Evolutionary conservation across 2,797 vertebrate genomes (phyloP).

Genomic region (Botia almorhae): DNA sequence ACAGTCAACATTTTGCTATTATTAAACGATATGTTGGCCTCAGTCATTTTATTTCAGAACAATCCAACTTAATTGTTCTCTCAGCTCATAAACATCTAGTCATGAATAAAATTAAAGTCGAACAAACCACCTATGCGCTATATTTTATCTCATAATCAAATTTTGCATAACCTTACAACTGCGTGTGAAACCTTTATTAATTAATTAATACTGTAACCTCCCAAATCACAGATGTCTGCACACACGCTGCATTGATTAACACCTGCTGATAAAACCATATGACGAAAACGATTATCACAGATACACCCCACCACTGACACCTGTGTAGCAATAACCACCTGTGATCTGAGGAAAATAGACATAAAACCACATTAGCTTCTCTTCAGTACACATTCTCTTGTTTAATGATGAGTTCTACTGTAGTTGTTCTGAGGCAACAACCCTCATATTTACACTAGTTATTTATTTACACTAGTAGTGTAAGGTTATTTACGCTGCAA

Average conservation of each 20-base stretch:
- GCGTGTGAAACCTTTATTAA: not conserved
- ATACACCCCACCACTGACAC: slow-evolving; percentile 21
- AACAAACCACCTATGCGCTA: not conserved
- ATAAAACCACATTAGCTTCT: slow-evolving; percentile 1
- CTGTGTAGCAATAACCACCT: slow-evolving; percentile 2
- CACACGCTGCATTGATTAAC: not conserved
- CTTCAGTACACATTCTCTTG: not conserved
- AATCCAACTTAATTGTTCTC: not conserved
- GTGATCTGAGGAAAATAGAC: slow-evolving; percentile 16
- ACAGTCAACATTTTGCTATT: slow-evolving; percentile 37
- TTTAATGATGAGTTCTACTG: not conserved
- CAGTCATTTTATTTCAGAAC: slow-evolving; percentile 7
- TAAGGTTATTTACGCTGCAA: too few species aligned
- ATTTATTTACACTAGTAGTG: too few species aligned
- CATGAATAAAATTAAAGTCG: slow-evolving; percentile 13
- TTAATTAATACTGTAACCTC: slow-evolving; percentile 9
- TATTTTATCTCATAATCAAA: not conserved
- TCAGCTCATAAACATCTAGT: not conserved
- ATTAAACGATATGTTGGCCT: slow-evolving; percentile 5
- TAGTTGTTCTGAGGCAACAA: slow-evolving; percentile 6
- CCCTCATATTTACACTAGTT: not conserved
- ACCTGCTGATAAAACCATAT: slow-evolving; percentile 1
- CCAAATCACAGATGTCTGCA: slow-evolving; percentile 4
- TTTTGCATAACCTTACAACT: not conserved
- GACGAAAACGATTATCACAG: slow-evolving; percentile 6